Conservation (phyloP, 1,140 invertebrate species). For the Atta texana region DNA sequence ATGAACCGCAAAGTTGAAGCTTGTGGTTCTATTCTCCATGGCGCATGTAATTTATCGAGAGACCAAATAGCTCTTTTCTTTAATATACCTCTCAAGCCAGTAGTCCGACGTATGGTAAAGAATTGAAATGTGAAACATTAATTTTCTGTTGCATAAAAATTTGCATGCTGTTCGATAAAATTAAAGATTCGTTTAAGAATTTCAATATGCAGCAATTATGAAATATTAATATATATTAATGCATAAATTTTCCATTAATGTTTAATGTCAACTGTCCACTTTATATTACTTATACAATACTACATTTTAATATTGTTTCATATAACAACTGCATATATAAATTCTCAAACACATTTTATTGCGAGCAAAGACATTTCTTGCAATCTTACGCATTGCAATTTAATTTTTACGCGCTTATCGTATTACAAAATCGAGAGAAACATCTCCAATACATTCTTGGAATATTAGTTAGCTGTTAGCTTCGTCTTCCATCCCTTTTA, state of each 20-base stretch:
- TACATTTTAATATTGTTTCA: background rate
- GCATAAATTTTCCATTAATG: background rate
- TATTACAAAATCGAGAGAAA: background rate
- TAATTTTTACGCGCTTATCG: background rate
- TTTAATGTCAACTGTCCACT: background rate
- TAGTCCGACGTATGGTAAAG: background rate
- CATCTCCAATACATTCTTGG: background rate
- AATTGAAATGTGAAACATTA: constrained; percentile 27
- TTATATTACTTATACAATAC: background rate
- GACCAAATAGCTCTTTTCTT: constrained; percentile 11
- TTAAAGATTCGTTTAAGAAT: background rate
- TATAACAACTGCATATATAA: background rate
- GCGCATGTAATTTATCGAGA: constrained; percentile 34
- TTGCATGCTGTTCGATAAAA: background rate
- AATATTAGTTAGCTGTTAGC: background rate
- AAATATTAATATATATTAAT: background rate
- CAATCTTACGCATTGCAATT: constrained; percentile 17
- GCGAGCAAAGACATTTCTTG: background rate
- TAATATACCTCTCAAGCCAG: constrained; percentile 3
- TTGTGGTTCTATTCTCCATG: background rate
- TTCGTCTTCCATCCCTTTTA: background rate
- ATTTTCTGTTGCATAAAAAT: background rate
- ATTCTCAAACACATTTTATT: background rate
- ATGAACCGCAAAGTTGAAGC: constrained; percentile 44
- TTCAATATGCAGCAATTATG: background rate